Evolutionary conservation across 2,888 invertebrate genomes (phyloP), one percentile per base, ranked within the genome.

Genomic region (Geotrupes spiniger): DNA sequence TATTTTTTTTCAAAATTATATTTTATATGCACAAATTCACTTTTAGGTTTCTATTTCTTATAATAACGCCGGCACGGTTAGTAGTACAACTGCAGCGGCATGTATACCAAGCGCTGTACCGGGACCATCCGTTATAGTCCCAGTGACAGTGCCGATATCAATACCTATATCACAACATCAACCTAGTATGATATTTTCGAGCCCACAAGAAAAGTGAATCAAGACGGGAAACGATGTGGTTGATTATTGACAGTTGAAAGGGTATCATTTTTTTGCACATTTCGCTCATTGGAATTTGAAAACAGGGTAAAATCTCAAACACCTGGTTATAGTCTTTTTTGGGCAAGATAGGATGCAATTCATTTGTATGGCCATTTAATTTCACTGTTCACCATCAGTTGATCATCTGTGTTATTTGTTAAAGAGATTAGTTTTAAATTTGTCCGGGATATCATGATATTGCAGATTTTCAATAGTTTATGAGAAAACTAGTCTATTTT

Each of bases 51-150:
- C 68, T 8, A 54, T 65, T 31, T 59, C 67, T 5, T 67, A 66
- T 42, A 61, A 61, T 15, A 66, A 63, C 52, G 52, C 66, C 9
- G 65, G 64, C 14, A 63, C 66, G 6, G 71, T 72, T 1, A 73
- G 70, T 51, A 73, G 70, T 55, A 73, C 72, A 28, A 73, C 72
- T 9, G 60, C 66, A 21, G 52, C 62, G 12, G 36, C 61, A 10
- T 58, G 60, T 6, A 38, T 62, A 12, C 52, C 59, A 16, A 65
- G 61, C 25, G 44, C 64, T 6, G 39, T 62, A 16, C 52, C 59
- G 17, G 66, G 61, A 28, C 45, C 64, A 5, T 62, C 64, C 3
- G 62, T 68, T 3, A 58, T 65, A 42, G 64, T 65, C 44, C 66
- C 66, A 15, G 63, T 64, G 31, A 56, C 67, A 17, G 51, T 64